phyloP scores from a whole-genome alignment of 2,888 invertebrate species.

The Drosophila mimetica region DNA sequence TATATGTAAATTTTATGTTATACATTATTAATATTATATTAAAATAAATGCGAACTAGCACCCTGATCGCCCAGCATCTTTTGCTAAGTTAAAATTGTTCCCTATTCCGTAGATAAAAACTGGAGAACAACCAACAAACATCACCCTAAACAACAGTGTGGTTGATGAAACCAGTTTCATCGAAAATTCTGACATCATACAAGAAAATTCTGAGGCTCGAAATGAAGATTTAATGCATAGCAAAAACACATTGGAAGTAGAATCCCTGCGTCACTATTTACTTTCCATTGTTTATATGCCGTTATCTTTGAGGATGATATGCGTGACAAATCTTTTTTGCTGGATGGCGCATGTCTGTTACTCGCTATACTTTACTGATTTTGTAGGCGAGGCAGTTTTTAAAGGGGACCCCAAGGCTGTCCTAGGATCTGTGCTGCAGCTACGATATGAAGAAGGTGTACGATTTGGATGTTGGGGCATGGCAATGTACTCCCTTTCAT shows the following conservation, averaged over 20 bases:
- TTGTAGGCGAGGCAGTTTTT: conserved; percentile 86
- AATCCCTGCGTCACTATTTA: conserved; percentile 91
- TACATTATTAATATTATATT: no score
- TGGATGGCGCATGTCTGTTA: conserved; percentile 99
- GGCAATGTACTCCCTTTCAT: conserved; percentile 97
- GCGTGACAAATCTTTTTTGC: conserved; percentile 96
- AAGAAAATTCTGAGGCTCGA: conserved; percentile 1
- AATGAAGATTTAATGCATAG: conserved; percentile 12
- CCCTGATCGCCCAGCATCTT: no score
- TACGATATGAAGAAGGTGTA: conserved; percentile 94
- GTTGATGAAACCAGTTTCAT: conserved; percentile 33
- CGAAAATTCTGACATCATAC: background rate
- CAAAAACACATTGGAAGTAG: conserved; percentile 75
- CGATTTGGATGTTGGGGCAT: conserved; percentile 98
- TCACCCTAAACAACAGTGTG: background rate
- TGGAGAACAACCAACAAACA: background rate
- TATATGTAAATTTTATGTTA: no score
- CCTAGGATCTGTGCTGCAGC: conserved; percentile 87
- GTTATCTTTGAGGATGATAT: conserved; percentile 92
- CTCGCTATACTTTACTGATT: conserved; percentile 98
- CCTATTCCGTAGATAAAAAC: background rate
- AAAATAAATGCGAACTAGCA: no score
- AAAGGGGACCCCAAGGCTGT: conserved; percentile 87
- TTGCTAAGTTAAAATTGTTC: background rate
- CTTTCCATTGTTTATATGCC: conserved; percentile 97